Evolutionary conservation across 2,797 vertebrate genomes (phyloP).

Genomic region (Cyclura pinguis): DNA sequence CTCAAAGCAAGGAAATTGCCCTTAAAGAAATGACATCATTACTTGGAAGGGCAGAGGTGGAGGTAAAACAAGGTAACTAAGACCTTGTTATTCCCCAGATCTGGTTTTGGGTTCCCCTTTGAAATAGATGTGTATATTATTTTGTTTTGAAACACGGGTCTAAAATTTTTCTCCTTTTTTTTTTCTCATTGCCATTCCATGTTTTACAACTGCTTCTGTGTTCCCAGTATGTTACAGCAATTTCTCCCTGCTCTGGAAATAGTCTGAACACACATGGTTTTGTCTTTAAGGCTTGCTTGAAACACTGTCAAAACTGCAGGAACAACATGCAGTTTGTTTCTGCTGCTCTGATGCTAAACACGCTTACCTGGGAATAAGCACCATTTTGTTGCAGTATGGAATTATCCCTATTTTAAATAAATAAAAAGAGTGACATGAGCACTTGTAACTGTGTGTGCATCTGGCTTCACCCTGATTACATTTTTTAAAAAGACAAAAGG

Average conservation of each 20-base stretch:
- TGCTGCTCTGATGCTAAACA: neutral
- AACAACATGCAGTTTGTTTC: neutral
- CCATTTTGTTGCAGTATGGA: neutral
- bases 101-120: no score
- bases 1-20: neutral
- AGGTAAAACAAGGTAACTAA: no score
- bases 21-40: neutral
- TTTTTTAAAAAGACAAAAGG: no score
- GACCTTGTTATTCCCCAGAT: no score
- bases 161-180: neutral
- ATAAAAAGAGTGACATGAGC: neutral
- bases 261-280: neutral
- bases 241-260: neutral
- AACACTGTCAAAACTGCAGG: neutral
- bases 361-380: neutral
- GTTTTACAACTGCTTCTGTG: neutral
- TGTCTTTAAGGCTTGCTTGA: neutral
- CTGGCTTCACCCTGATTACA: no score
- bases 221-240: neutral
- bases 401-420: neutral
- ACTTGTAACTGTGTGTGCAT: neutral
- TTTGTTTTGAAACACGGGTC: neutral
- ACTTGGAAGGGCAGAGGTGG: neutral
- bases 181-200: neutral
- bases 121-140: neutral